Evolutionary conservation across 2,113 vertebrate genomes (phyloP).

Genomic region (Sinocyclocheilus anshuiensis): DNA sequence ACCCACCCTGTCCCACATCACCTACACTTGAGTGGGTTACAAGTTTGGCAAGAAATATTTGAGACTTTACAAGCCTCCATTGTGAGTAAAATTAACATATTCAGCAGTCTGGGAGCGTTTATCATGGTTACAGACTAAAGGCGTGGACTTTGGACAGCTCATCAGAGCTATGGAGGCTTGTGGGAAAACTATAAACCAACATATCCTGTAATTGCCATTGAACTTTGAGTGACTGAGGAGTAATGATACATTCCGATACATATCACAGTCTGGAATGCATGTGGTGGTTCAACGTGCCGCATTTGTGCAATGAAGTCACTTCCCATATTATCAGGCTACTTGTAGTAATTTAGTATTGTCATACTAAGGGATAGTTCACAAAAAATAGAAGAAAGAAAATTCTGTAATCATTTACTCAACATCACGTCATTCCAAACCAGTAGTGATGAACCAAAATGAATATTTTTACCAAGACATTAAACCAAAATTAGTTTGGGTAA

Average conservation of each 20-base stretch:
- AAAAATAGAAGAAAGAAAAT: neutral
- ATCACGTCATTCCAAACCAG: no score
- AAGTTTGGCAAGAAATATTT: neutral
- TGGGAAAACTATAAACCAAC: constrained; percentile 24
- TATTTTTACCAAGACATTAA: no score
- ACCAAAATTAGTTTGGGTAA: neutral
- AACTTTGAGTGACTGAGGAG: constrained; percentile 24
- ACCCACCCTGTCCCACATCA: neutral
- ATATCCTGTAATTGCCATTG: constrained; percentile 27
- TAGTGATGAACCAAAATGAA: no score
- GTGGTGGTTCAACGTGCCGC: neutral
- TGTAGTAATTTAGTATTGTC: neutral
- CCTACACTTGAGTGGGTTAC: neutral
- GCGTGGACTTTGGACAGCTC: constrained; percentile 32
- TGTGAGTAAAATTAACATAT: neutral
- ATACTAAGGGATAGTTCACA: neutral
- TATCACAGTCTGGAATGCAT: constrained; percentile 11
- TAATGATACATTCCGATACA: constrained; percentile 6
- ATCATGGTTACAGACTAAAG: constrained; percentile 18
- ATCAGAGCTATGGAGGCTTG: neutral
- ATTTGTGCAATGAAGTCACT: neutral
- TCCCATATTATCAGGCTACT: neutral
- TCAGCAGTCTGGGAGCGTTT: neutral
- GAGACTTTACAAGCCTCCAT: neutral
- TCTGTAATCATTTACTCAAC: neutral